Evolutionary conservation across 2,113 vertebrate species (phyloP).

Genomic region (Percopsis transmontana): DNA sequence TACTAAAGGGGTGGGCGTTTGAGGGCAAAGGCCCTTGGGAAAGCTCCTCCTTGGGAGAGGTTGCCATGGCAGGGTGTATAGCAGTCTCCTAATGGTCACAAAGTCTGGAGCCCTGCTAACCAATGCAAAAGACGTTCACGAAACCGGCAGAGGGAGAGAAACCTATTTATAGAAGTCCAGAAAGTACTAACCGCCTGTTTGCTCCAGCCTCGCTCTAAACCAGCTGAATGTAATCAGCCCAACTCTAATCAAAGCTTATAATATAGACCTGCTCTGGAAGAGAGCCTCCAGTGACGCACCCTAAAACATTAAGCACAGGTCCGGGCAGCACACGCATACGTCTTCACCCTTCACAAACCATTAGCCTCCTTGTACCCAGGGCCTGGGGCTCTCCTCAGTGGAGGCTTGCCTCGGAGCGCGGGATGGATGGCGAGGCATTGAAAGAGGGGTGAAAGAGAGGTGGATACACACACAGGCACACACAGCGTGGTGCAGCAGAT

Average conservation of each 20-base stretch:
- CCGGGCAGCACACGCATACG: too few relatives aligned
- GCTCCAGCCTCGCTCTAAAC: too few relatives aligned
- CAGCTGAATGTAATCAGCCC: too few relatives aligned
- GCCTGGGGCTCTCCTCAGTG: constrained; percentile 46
- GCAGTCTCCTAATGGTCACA: constrained; percentile 60
- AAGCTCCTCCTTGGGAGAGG: constrained; percentile 48
- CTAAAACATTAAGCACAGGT: too few relatives aligned
- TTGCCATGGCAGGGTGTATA: constrained; percentile 51
- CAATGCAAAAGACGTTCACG: constrained; percentile 36
- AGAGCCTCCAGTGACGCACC: too few relatives aligned
- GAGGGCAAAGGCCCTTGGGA: constrained; percentile 64
- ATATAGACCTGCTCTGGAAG: too few relatives aligned
- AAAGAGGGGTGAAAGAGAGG: constrained; percentile 39
- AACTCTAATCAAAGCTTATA: too few relatives aligned
- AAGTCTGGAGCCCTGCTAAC: constrained; percentile 9
- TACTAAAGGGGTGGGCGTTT: constrained; percentile 18
- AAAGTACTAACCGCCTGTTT: too few relatives aligned
- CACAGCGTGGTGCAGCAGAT: constrained; percentile 72
- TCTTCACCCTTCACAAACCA: neutral
- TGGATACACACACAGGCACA: constrained; percentile 20
- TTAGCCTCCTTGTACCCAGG: constrained; percentile 11
- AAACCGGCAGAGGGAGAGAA: too few relatives aligned
- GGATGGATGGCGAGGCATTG: constrained; percentile 21
- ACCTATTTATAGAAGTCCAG: too few relatives aligned
- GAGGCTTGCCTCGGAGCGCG: constrained; percentile 13